Conservation (phyloP, 2,113 vertebrate genomes). For the Naja naja region DNA sequence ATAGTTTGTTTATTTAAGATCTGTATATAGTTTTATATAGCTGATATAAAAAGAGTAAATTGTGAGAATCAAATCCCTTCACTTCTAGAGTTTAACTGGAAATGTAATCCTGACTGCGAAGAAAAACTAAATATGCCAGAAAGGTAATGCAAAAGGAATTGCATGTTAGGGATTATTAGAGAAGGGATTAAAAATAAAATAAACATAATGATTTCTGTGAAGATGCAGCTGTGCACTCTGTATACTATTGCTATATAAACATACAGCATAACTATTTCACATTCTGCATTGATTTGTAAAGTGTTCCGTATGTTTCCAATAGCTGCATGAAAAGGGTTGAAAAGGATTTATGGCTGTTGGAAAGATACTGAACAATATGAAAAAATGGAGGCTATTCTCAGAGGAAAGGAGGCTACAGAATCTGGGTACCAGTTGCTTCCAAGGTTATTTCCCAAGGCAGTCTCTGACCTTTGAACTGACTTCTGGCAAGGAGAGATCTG, state of each 20-base stretch:
- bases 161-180: not conserved
- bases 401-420: not conserved
- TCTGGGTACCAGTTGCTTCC: not conserved
- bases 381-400: not conserved
- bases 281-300: not conserved
- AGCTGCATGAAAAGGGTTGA: not conserved
- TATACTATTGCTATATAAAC: not conserved
- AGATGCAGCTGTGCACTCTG: not conserved
- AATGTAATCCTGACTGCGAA: not conserved
- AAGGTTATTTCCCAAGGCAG: not conserved
- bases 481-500: not conserved
- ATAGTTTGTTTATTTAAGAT: not conserved
- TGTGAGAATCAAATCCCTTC: not conserved
- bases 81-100: not conserved
- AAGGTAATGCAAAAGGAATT: not conserved
- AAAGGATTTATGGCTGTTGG: not conserved
- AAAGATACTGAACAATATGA: not conserved
- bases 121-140: not conserved
- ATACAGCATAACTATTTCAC: not conserved
- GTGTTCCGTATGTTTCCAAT: not conserved
- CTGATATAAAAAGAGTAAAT: not conserved
- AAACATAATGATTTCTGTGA: not conserved
- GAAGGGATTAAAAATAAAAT: not conserved
- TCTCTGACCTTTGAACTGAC: not conserved
- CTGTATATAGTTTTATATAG: not conserved